Evolutionary conservation across 1,140 invertebrate species (phyloP), one percentile per base, ranked within the genome.

Genomic region (Belonocnema kinseyi): DNA sequence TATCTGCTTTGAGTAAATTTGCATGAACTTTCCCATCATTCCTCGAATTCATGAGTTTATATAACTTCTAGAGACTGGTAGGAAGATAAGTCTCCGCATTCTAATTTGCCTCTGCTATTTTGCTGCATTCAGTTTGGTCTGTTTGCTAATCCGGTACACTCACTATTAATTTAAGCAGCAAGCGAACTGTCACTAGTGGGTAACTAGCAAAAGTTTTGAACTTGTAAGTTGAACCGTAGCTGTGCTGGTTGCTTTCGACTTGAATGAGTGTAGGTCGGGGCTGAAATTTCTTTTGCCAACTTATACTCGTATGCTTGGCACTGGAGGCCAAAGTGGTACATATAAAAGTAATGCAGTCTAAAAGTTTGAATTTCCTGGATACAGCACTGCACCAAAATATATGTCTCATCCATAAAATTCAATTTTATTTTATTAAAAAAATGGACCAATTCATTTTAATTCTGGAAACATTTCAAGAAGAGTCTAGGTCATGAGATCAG

Each of bases 301-400:
- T 66, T 66, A 66, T 66, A 46, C 26, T 66, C 33, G 33, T 66
- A 46, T 46, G 40, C 33, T 66, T 66, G 61, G 61, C 61, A 66
- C 61, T 66, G 33, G 61, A 66, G 26, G 33, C 14, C 17, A 40
- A 66, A 66, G 26, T 66, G 12, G 33, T 66, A 66, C 14, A 66
- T 66, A 66, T 33, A 53, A 11, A 21, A 33, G 21, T 66, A 66
- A 66, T 66, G 61, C 61, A 66, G 61, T 3, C 33, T 33, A 66
- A 66, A 66, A 66, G 26, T 66, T 75, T 75, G 51, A 70, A 70
- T 75, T 46, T 46, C 10, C 40, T 66, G 66, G 66, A 75, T 26
- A 21, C 46, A 52, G 26, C 51, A 66, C 73, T 53, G 26, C 54
- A 51, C 19, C 74, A 58, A 66, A 58, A 51, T 33, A 56, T 50